Conservation (phyloP, 2,113 vertebrate genomes). For the Gymnogyps californianus region DNA sequence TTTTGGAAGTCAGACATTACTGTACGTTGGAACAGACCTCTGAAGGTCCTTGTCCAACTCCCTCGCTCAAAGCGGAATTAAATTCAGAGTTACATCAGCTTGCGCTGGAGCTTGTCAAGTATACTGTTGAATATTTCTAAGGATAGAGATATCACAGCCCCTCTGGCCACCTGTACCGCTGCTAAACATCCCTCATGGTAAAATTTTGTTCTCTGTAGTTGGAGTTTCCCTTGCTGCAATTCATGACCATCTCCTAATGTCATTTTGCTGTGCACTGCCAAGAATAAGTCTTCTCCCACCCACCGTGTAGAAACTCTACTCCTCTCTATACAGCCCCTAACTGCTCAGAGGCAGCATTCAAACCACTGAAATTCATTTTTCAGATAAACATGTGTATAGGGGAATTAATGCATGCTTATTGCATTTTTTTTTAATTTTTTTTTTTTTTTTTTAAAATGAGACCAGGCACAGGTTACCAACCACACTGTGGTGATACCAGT, state of each 20-base stretch:
- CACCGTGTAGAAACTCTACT: accelerated
- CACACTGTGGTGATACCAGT: background rate
- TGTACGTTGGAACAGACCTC: accelerated
- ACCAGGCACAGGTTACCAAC: background rate
- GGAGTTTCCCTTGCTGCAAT: background rate
- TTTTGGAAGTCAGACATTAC: background rate
- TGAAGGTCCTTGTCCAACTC: background rate
- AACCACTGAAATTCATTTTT: background rate
- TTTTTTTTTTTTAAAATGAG: background rate
- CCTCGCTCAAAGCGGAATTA: background rate
- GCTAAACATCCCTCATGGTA: background rate
- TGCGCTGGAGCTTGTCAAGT: background rate
- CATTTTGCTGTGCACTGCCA: no score
- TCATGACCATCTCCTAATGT: background rate
- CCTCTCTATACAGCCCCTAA: background rate
- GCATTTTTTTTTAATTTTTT: background rate
- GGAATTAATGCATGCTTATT: background rate
- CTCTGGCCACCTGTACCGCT: background rate
- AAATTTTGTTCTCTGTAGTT: background rate
- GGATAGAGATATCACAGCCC: background rate
- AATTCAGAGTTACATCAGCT: background rate
- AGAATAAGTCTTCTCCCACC: background rate
- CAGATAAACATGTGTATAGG: background rate
- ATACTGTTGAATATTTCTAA: background rate
- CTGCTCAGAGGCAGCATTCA: background rate